Evolutionary conservation across 2,113 vertebrate genomes (phyloP).

Genomic region (Scomber colias): DNA sequence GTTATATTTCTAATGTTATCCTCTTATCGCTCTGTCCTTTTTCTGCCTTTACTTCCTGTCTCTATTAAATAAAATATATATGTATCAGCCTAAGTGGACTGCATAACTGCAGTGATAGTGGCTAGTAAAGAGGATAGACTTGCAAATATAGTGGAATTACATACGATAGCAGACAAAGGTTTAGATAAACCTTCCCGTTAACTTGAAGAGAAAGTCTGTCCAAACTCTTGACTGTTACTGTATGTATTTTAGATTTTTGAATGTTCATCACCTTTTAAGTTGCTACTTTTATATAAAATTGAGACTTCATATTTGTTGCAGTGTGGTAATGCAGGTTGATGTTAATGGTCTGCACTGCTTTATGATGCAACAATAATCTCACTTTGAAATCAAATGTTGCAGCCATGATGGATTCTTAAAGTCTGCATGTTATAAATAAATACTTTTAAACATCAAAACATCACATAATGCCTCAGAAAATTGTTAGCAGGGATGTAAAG

Average conservation of each 20-base stretch:
- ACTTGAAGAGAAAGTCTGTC: too few relatives aligned
- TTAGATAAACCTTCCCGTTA: too few relatives aligned
- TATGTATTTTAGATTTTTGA: slow-evolving; percentile 13
- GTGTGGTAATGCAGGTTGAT: not conserved
- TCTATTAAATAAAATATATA: slow-evolving; percentile 20
- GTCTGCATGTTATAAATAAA: too few relatives aligned
- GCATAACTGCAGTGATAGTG: too few relatives aligned
- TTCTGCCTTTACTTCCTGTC: slow-evolving; percentile 2
- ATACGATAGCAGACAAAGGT: too few relatives aligned
- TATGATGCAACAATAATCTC: not conserved
- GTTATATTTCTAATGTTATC: slow-evolving; percentile 16
- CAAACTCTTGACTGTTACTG: not conserved
- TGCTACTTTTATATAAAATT: not conserved
- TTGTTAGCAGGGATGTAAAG: too few relatives aligned
- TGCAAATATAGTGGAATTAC: not conserved
- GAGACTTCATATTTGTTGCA: not conserved
- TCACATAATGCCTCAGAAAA: too few relatives aligned
- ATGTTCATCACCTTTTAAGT: not conserved
- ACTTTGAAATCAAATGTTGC: not conserved
- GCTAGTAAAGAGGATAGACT: not conserved
- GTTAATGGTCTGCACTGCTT: not conserved
- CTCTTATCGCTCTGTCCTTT: slow-evolving; percentile 17
- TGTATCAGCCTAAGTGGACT: not conserved
- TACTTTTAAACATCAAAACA: too few relatives aligned
- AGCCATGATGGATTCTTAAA: too few relatives aligned